phyloP scores from a whole-genome alignment of 2,797 vertebrate species.

The Apogon hyalosoma region DNA sequence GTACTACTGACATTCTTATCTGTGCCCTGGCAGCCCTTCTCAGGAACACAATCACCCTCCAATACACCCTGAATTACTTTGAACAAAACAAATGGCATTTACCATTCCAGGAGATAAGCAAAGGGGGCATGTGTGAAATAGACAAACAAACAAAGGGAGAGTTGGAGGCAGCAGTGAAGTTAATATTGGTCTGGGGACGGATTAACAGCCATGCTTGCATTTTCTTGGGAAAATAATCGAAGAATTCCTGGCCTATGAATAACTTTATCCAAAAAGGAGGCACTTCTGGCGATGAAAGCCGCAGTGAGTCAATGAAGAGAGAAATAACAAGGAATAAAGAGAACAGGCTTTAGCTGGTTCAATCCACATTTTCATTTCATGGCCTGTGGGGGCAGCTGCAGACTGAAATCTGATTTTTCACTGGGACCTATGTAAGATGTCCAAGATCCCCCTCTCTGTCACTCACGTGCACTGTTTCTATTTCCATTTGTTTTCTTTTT shows the following conservation, averaged over 20 bases:
- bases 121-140: conserved; percentile 79
- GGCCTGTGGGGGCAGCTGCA: conserved; percentile 60
- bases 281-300: conserved; percentile 70
- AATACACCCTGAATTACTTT: conserved; percentile 77
- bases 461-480: conserved; percentile 4
- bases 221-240: conserved; percentile 70
- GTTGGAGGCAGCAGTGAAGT: conserved; percentile 59
- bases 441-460: conserved; percentile 17
- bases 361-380: conserved; percentile 71
- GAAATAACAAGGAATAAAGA: conserved; percentile 67
- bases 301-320: conserved; percentile 71
- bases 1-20: conserved; percentile 70
- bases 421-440: neutral
- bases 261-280: conserved; percentile 47
- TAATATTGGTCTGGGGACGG: conserved; percentile 74
- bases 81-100: conserved; percentile 81
- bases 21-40: conserved; percentile 63
- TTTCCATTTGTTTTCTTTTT: conserved; percentile 24
- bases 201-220: conserved; percentile 63
- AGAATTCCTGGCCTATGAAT: conserved; percentile 61
- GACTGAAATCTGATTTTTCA: conserved; percentile 21
- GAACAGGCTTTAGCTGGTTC: conserved; percentile 62
- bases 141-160: conserved; percentile 76
- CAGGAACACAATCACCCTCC: conserved; percentile 72
- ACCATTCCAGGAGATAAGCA: conserved; percentile 76